These are phyloP conservation scores for Corvus moneduloides DNA, from an alignment of 2,113 vertebrate species.

Conservation along the genomic window DNA sequence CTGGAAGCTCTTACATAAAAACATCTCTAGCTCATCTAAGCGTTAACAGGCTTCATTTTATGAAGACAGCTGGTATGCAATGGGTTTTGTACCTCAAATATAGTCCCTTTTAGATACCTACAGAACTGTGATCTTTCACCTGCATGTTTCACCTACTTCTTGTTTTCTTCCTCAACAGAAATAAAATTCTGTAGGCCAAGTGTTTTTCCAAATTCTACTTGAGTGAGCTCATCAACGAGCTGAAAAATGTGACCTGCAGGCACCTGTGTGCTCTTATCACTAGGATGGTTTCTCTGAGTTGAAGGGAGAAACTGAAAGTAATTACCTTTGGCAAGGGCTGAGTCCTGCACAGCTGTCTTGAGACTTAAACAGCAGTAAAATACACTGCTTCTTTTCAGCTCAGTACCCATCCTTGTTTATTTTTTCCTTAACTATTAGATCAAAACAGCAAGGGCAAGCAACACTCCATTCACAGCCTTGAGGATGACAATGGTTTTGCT, in stretches of 20 bases:
- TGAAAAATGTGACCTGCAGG: background rate
- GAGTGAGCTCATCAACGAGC: background rate
- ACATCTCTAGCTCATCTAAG: background rate
- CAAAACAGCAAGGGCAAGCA: background rate
- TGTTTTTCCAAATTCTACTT: background rate
- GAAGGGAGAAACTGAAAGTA: background rate
- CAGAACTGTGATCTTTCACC: background rate
- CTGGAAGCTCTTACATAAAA: background rate
- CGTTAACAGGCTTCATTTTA: accelerated
- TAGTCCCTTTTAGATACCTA: background rate
- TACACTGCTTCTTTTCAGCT: accelerated
- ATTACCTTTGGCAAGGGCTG: too few relatives aligned
- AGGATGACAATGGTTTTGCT: background rate
- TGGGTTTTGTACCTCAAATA: background rate
- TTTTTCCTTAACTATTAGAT: background rate
- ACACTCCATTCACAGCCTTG: too few relatives aligned
- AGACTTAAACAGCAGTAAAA: background rate
- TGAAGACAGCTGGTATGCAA: background rate
- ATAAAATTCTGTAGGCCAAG: background rate
- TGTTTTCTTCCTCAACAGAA: background rate
- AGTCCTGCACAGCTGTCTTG: background rate
- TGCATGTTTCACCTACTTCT: background rate
- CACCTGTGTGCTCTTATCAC: background rate
- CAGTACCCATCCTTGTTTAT: accelerated
- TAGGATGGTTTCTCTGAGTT: background rate